Percentiles rank a stretch among this genome's conserved stretches.
phyloP scores from a whole-genome alignment of 2,797 vertebrate genomes.

The Silurus lanzhouensis region DNA sequence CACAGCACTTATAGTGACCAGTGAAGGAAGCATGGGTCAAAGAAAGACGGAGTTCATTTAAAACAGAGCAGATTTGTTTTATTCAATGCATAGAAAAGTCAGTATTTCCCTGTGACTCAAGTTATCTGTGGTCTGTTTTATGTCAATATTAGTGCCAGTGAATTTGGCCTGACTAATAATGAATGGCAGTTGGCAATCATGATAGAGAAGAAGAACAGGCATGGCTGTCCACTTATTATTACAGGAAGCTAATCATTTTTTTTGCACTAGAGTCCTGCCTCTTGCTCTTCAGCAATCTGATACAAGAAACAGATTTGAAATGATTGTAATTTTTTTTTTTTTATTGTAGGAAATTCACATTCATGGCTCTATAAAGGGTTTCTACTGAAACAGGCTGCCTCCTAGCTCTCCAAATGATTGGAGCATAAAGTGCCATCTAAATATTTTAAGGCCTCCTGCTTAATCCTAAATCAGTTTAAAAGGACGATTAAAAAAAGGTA shows the following conservation, averaged over 20 bases:
- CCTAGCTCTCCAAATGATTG: neutral
- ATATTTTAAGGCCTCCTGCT: conserved; percentile 18
- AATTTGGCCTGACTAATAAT: neutral
- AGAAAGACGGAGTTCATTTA: neutral
- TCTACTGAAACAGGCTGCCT: conserved; percentile 6
- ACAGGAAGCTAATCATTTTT: conserved; percentile 33
- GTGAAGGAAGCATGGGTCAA: neutral
- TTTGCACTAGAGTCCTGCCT: conserved; percentile 24
- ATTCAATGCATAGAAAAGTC: neutral
- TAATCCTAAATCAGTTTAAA: conserved; percentile 35
- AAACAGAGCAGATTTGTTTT: neutral
- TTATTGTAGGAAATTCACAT: conserved; percentile 23
- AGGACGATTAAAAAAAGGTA: conserved; percentile 9
- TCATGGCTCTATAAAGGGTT: conserved; percentile 6
- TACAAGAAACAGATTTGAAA: conserved; percentile 22
- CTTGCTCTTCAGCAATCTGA: conserved; percentile 34
- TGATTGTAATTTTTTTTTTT: conserved; percentile 19
- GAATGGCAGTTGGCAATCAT: neutral
- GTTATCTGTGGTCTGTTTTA: conserved; percentile 1
- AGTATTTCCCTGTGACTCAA: neutral
- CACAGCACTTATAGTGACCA: neutral
- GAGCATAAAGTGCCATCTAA: conserved; percentile 23
- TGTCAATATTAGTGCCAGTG: neutral
- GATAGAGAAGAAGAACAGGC: neutral
- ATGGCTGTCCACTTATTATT: neutral